phyloP scores from a whole-genome alignment of 2,888 invertebrate genomes.

The Pandemis heparana region DNA sequence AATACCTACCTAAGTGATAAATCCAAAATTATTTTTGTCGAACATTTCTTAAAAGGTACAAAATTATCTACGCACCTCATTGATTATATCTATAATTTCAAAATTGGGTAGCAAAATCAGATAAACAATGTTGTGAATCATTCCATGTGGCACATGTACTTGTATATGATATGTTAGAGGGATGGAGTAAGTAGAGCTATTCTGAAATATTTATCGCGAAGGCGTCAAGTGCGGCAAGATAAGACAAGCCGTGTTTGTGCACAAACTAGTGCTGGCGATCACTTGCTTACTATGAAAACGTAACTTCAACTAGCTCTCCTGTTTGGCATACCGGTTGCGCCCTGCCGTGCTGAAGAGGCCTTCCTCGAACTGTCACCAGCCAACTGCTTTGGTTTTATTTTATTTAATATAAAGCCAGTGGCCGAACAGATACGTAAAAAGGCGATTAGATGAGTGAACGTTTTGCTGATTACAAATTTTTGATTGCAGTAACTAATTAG shows the following conservation, averaged over 20 bases:
- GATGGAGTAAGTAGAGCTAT: constrained; percentile 32
- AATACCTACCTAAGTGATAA: too few relatives aligned
- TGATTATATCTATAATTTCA: neutral
- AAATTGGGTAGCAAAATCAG: constrained; percentile 1
- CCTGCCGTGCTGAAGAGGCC: neutral
- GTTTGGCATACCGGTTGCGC: neutral
- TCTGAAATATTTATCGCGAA: constrained; percentile 41
- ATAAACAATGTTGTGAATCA: neutral
- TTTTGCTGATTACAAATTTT: neutral
- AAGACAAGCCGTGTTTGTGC: constrained; percentile 40
- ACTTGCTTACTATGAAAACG: constrained; percentile 13
- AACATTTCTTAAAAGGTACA: neutral
- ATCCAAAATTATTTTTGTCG: too few relatives aligned
- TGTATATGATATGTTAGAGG: constrained; percentile 21
- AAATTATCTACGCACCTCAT: neutral
- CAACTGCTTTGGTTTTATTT: neutral
- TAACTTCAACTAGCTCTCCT: neutral
- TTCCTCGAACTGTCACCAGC: neutral
- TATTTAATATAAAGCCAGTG: neutral
- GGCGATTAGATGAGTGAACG: neutral
- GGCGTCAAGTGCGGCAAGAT: constrained; percentile 41
- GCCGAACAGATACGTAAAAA: neutral
- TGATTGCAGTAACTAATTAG: neutral
- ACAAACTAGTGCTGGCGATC: constrained; percentile 24
- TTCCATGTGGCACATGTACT: neutral